Percentiles rank a stretch among this genome's conserved stretches.
Evolutionary conservation across 2,797 vertebrate species (phyloP).

Genomic region (Myotis findleyi): DNA sequence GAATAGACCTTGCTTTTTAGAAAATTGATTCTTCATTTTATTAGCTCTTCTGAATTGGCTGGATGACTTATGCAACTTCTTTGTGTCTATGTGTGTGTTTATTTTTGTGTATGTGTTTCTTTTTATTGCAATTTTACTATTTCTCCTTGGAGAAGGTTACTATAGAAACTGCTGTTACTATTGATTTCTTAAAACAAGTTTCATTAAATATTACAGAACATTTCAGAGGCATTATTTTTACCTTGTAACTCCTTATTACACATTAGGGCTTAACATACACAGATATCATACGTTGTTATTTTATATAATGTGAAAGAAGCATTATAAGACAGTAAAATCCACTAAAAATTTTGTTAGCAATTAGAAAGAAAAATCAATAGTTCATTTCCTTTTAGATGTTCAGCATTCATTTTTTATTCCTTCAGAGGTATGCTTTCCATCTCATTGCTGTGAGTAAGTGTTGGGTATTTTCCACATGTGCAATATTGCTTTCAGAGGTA

Average conservation of each 20-base stretch:
- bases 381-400: not conserved
- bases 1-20: not conserved
- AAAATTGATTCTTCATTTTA: slow-evolving; percentile 28
- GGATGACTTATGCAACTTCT: not conserved
- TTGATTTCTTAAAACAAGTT: slow-evolving; percentile 15
- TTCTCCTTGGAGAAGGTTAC: not conserved
- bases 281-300: not conserved
- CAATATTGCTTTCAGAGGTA: not conserved
- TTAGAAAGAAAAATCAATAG: not conserved
- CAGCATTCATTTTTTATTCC: not conserved
- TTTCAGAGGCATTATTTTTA: slow-evolving; percentile 28
- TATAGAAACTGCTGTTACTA: not conserved
- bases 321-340: not conserved
- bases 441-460: not conserved
- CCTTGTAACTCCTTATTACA: not conserved
- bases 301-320: not conserved
- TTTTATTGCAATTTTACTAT: not conserved
- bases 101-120: not conserved
- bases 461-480: not conserved
- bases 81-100: not conserved
- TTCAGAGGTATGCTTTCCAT: not conserved
- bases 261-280: not conserved
- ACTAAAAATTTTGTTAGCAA: not conserved
- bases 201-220: not conserved
- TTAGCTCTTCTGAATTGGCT: not conserved